Evolutionary conservation across 2,888 invertebrate genomes (phyloP), one percentile per base, ranked within the genome.

Genomic region (Eupithecia inturbata): DNA sequence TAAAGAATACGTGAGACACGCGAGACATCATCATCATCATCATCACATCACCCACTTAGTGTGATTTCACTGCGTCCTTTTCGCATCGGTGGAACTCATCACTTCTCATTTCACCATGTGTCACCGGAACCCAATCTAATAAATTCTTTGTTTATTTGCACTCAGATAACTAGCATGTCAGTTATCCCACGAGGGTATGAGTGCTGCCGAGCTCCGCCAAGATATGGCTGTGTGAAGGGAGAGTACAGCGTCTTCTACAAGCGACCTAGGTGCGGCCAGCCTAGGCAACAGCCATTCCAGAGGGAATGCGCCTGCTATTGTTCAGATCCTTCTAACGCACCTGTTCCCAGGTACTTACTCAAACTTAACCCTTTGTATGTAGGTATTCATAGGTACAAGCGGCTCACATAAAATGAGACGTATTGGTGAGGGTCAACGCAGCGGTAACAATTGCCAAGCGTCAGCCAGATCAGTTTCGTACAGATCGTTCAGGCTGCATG

Each of bases 241-340:
- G 92, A 93, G 72, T 89, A 86, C 80, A 92, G 92, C 77, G 84
- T 93, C 68, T 94, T 90, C 82, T 85, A 92, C 84, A 92, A 93
- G 78, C 85, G 94, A 28, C 93, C 93, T 0, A 83, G 91, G 0
- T 93, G 85, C 69, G 94, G 94, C 2, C 94, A 94, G 77, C 94
- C 94, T 0, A 84, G 93, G 39, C 91, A 89, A 1, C 92, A 93
- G 75, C 93, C 94, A 0, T 92, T 90, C 77, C 89, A 88, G 78
- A 87, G 82, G 71, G 93, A 66, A 66, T 66, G 66, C 39, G 22
- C 66, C 12, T 66, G 39, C 26, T 66, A 66, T 36, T 66, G 66
- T 7, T 36, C 39, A 3, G 66, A 66, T 26, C 66, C 66, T 22
- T 41, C 63, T 14, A 64, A 64, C 33, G 66, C 9, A 12, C 66